Evolutionary conservation across 2,888 invertebrate genomes (phyloP).

Genomic region (Acronicta alni): DNA sequence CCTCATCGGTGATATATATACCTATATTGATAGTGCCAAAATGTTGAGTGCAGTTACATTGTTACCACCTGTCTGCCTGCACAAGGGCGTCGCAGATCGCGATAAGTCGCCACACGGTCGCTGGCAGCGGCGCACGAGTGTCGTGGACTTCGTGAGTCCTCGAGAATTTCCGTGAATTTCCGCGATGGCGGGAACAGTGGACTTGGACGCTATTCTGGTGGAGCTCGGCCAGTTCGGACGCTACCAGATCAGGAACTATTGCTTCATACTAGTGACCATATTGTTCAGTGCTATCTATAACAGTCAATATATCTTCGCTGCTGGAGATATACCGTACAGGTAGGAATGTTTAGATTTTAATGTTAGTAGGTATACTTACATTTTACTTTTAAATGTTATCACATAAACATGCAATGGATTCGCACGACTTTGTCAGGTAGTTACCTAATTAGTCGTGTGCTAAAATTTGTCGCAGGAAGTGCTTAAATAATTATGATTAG

Average conservation of each 20-base stretch:
- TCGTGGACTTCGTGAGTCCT: constrained; percentile 18
- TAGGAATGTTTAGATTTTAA: constrained; percentile 14
- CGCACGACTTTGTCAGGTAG: too few relatives aligned
- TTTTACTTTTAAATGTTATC: background rate
- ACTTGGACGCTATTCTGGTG: constrained; percentile 68
- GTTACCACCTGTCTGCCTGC: constrained; percentile 3
- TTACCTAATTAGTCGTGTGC: too few relatives aligned
- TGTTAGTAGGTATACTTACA: background rate
- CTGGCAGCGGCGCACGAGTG: constrained; percentile 23
- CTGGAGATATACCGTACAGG: constrained; percentile 75
- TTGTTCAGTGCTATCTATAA: constrained; percentile 82
- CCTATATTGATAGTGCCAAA: background rate
- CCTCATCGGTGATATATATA: background rate
- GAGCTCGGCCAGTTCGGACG: constrained; percentile 83
- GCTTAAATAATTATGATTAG: too few relatives aligned
- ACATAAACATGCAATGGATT: too few relatives aligned
- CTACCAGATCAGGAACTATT: constrained; percentile 80
- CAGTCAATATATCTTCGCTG: constrained; percentile 86
- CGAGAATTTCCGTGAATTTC: background rate
- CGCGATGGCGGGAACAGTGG: constrained; percentile 38
- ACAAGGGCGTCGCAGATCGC: constrained; percentile 5
- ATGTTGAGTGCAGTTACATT: constrained; percentile 14
- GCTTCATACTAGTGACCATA: constrained; percentile 81
- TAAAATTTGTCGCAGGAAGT: too few relatives aligned
- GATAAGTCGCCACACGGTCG: constrained; percentile 30